Conservation (phyloP, 2,113 vertebrate genomes). For the Dascyllus trimaculatus region DNA sequence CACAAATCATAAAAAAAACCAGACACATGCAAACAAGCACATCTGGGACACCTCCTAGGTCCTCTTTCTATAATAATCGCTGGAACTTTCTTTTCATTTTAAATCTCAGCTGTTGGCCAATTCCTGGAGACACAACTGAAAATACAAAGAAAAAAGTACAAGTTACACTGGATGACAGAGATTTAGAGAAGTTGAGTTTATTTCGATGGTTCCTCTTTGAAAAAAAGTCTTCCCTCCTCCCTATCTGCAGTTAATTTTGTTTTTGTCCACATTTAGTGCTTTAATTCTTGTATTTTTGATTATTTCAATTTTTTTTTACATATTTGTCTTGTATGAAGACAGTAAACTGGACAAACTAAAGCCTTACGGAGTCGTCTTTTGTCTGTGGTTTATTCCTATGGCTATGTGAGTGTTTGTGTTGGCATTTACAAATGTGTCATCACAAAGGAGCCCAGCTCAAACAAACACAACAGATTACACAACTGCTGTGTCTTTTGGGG, state of each 20-base stretch:
- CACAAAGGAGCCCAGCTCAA: conserved; percentile 22
- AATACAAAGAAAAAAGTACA: conserved; percentile 46
- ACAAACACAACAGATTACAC: conserved; percentile 43
- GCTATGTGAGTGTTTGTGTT: conserved; percentile 26
- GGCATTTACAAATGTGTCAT: conserved; percentile 25
- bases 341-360: conserved; percentile 35
- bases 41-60: conserved; percentile 16
- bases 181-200: conserved; percentile 67
- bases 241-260: conserved; percentile 16
- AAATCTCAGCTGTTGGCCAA: conserved; percentile 21
- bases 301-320: conserved; percentile 1
- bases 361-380: conserved; percentile 51
- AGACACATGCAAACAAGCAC: conserved; percentile 14
- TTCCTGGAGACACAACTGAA: conserved; percentile 39
- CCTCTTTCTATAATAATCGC: conserved; percentile 31
- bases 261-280: conserved; percentile 13
- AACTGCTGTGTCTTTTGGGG: conserved; percentile 15
- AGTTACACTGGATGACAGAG: neutral
- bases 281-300: neutral
- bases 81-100: conserved; percentile 36
- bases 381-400: conserved; percentile 29
- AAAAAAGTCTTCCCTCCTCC: conserved; percentile 39
- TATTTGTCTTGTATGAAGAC: conserved; percentile 3
- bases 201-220: conserved; percentile 68
- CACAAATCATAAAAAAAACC: conserved; percentile 12